These are phyloP conservation scores for Chymomyza fuscimana DNA, from an alignment of 2,888 invertebrate genomes.

Conservation along the genomic window DNA sequence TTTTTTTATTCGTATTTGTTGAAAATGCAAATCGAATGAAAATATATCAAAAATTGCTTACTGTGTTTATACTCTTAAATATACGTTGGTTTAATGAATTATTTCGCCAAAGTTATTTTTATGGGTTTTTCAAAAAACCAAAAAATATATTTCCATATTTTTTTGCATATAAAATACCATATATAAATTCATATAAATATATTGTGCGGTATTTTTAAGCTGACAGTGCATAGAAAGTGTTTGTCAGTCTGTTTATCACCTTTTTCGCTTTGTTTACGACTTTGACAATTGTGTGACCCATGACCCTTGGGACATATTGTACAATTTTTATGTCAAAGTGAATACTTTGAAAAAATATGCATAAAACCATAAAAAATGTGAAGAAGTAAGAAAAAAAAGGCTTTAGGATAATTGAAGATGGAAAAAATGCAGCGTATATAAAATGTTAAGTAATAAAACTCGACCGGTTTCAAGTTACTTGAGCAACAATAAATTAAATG, in stretches of 20 bases:
- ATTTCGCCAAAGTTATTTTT: neutral
- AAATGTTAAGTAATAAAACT: no score
- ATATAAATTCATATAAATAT: neutral
- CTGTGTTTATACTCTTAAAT: neutral
- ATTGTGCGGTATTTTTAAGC: neutral
- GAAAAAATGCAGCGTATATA: neutral
- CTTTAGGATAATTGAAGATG: neutral
- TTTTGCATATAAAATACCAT: neutral
- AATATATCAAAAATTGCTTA: conserved; percentile 28
- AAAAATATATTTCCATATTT: neutral
- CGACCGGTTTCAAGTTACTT: no score
- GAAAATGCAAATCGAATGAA: conserved; percentile 58
- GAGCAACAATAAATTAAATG: no score
- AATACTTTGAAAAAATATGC: neutral
- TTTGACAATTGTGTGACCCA: neutral
- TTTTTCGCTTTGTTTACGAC: neutral
- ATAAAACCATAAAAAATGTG: neutral
- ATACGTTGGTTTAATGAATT: neutral
- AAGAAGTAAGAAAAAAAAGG: neutral
- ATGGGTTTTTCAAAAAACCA: neutral
- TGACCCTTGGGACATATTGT: neutral
- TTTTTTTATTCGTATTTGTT: conserved; percentile 1
- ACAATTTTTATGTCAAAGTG: neutral
- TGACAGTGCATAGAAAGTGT: neutral
- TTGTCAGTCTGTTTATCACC: neutral